Percentiles rank a stretch among this genome's conserved stretches.
Evolutionary conservation across 2,797 vertebrate species (phyloP).

Genomic region (Xyrichtys novacula): DNA sequence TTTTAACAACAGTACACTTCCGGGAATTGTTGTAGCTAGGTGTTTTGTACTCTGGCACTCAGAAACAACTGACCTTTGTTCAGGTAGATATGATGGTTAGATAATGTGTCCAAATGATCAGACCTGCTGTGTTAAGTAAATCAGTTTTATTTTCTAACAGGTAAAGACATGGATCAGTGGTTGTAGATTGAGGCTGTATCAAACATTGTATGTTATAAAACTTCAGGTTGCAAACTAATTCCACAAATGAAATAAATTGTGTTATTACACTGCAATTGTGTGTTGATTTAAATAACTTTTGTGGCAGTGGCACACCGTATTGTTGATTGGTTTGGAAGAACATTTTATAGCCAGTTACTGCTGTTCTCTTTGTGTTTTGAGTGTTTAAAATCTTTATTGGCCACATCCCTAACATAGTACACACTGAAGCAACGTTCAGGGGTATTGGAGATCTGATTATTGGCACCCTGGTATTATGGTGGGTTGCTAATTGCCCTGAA

Average conservation of each 20-base stretch:
- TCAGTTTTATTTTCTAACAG: constrained; percentile 30
- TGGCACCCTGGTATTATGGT: constrained; percentile 23
- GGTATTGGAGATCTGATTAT: constrained; percentile 33
- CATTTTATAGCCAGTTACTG: not conserved
- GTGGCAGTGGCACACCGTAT: not conserved
- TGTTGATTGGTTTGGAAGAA: not conserved
- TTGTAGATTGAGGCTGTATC: constrained; percentile 39
- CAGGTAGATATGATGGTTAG: constrained; percentile 13
- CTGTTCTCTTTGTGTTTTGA: not conserved
- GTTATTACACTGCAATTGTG: not conserved
- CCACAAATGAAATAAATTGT: constrained; percentile 54
- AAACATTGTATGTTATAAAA: constrained; percentile 45
- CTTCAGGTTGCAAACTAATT: constrained; percentile 39
- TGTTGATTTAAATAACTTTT: not conserved
- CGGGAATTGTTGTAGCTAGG: constrained; percentile 29
- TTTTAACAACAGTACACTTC: constrained; percentile 42
- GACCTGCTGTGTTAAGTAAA: constrained; percentile 2
- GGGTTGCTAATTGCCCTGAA: not conserved
- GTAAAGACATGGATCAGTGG: constrained; percentile 15
- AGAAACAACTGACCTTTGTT: constrained; percentile 29
- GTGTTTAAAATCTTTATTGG: not conserved
- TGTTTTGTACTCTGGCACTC: constrained; percentile 60
- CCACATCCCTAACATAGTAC: constrained; percentile 1
- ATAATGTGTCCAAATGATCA: constrained; percentile 23
- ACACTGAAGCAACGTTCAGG: constrained; percentile 28